Base-by-base conservation (phyloP, 1,140 invertebrate species). In the Trachelipus rathkii region DNA sequence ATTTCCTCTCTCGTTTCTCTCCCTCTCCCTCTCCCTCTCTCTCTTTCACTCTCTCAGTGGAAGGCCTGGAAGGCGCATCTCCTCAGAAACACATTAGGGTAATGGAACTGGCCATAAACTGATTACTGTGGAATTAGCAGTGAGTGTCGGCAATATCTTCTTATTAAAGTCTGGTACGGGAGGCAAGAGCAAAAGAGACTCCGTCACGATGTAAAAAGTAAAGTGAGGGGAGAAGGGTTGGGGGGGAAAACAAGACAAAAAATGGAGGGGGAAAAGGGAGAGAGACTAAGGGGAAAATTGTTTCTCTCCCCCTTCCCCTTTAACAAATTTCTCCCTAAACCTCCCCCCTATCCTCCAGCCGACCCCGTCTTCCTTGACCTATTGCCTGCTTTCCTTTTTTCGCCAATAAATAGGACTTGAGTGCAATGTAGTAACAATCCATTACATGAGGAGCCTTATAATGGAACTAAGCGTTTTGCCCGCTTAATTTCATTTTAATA, bases 71-170 rank as follows among this genome's bases (percentile, higher is more conserved):
- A 15, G 46, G 46, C 9, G 46, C 46, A 50, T 50, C 46, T 50
- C 46, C 46, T 50, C 46, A 50, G 46, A 50, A 50, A 50, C 46
- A 50, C 46, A 50, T 50, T 50, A 50, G 46, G 46, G 46, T 50
- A 50, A 50, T 50, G 46, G 46, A 50, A 50, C 9, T 50, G 15
- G 46, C 46, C 46, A 50, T 50, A 50, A 50, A 50, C 46, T 50
- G 46, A 50, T 50, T 50, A 50, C 46, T 50, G 46, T 15, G 46
- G 46, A 50, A 50, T 50, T 50, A 50, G 46, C 46, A 50, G 46
- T 50, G 46, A 50, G 46, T 50, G 46, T 50, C 46, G 46, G 46
- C 46, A 50, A 50, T 50, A 50, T n/a, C n/a, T n/a, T 50, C 46
- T 50, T 50, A 50, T 50, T 50, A 50, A 50, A 50, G 46, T 50